Conservation (phyloP, 92 coral and sea anemone species). For the Palythoa caribaeorum region DNA sequence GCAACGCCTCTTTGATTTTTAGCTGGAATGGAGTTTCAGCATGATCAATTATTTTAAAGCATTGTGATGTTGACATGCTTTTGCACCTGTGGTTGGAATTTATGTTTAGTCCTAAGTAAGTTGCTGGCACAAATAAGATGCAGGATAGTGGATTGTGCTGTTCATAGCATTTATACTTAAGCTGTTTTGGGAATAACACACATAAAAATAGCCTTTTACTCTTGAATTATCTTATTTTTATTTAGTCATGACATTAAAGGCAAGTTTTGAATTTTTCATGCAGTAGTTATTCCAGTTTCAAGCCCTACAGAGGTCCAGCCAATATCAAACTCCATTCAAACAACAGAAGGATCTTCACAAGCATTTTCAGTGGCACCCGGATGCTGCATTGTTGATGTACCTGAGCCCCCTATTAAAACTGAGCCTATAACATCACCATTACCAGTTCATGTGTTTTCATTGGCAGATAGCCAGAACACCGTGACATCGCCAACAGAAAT, state of each 20-base stretch:
- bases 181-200: too few species aligned
- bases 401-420: conserved; percentile 19
- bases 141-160: too few species aligned
- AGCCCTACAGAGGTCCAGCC: conserved; percentile 12
- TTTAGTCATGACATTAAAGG: not conserved
- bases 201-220: too few species aligned
- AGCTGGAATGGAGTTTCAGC: too few species aligned
- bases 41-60: too few species aligned
- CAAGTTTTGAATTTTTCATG: not conserved
- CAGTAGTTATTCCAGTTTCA: conserved; percentile 31
- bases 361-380: conserved; percentile 33
- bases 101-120: not conserved
- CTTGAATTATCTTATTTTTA: not conserved
- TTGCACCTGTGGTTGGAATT: too few species aligned
- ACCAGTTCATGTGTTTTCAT: conserved; percentile 25
- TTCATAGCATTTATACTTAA: too few species aligned
- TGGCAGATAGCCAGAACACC: conserved; percentile 26
- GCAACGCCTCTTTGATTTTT: too few species aligned
- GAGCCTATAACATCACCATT: conserved; percentile 34
- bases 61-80: too few species aligned
- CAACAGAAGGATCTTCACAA: conserved; percentile 14
- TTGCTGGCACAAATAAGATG: too few species aligned
- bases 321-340: not conserved
- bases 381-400: not conserved
- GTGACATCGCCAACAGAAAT: conserved; percentile 15